Conservation (phyloP, 23 tunicate genomes). For the Trididemnum clinides region DNA sequence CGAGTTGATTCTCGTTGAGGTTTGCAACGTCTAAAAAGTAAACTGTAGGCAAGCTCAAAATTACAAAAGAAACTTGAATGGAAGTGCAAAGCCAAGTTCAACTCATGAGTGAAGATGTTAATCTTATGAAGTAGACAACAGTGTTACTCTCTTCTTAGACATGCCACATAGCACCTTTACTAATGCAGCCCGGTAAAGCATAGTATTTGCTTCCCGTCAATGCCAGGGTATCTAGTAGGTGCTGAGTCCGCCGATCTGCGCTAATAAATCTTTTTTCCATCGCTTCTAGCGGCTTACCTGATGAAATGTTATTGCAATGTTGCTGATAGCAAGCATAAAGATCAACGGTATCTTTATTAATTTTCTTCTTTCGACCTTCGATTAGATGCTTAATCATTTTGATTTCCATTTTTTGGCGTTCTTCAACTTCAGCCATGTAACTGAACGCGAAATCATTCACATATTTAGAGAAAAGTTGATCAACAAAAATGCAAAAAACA, state of each 20-base stretch:
- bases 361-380: background rate
- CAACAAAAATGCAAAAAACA: too few species aligned
- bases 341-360: background rate
- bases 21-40: background rate
- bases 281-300: background rate
- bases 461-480: too few species aligned
- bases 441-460: too few species aligned
- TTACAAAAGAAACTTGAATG: background rate
- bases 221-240: too few species aligned
- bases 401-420: background rate
- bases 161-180: too few species aligned
- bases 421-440: background rate
- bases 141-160: too few species aligned
- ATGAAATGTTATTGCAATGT: too few species aligned
- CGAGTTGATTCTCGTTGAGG: background rate
- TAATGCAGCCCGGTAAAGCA: background rate
- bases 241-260: background rate
- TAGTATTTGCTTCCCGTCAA: background rate
- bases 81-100: background rate
- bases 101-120: background rate
- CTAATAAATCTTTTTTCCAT: background rate
- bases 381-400: background rate
- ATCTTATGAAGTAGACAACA: too few species aligned
- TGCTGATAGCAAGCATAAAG: constrained; percentile 12
- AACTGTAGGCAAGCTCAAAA: background rate